Conservation (phyloP, 2,113 vertebrate genomes). For the Agelaius phoeniceus region DNA sequence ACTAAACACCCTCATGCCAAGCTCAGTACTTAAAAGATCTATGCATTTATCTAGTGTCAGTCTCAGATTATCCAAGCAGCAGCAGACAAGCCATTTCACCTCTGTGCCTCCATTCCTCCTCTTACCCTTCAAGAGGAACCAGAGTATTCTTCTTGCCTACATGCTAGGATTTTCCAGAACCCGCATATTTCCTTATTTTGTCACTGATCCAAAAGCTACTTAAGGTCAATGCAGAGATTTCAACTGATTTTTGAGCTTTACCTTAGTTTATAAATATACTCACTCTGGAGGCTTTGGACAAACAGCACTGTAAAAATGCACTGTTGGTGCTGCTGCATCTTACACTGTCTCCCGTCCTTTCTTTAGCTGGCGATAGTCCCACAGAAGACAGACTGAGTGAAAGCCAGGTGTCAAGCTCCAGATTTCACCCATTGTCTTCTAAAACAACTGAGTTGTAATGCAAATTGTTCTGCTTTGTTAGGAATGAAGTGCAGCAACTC, state of each 20-base stretch:
- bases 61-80: not conserved
- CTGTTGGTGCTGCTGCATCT: not conserved
- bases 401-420: slow-evolving; percentile 4
- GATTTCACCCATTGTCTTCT: slow-evolving; percentile 27
- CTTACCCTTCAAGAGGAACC: not conserved
- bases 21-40: not conserved
- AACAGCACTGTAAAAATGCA: not conserved
- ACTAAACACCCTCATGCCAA: not conserved
- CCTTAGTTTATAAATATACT: not conserved
- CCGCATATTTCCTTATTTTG: not conserved
- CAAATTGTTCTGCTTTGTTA: slow-evolving; percentile 30
- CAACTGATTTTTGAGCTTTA: not conserved
- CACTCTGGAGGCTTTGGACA: not conserved
- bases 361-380: not conserved
- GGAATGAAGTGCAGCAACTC: not conserved
- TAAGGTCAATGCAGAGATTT: slow-evolving; percentile 7
- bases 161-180: not conserved
- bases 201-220: not conserved
- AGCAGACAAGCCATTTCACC: not conserved
- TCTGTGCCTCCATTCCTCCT: not conserved
- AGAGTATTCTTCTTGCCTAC: not conserved
- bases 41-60: not conserved
- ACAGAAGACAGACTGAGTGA: not conserved
- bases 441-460: slow-evolving; percentile 1
- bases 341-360: not conserved